These are phyloP conservation scores for Coptodon rendalli DNA, from an alignment of 2,113 vertebrate species.

Conservation along the genomic window DNA sequence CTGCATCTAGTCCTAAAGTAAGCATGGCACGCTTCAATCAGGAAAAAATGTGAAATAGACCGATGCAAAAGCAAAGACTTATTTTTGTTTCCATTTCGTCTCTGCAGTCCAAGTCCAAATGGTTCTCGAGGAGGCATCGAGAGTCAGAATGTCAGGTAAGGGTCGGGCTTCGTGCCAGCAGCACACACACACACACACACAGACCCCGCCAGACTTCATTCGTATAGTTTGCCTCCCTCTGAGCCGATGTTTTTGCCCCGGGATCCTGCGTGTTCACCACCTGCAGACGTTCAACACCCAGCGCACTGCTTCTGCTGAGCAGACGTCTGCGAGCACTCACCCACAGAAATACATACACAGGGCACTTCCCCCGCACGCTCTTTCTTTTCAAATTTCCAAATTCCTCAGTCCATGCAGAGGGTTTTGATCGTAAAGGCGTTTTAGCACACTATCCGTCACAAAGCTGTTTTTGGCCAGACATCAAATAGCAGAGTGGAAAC, in stretches of 20 bases:
- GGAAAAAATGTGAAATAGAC: not conserved
- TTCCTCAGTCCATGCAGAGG: conserved; percentile 33
- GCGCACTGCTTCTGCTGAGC: conserved; percentile 7
- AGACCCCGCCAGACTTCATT: conserved; percentile 19
- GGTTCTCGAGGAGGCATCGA: conserved; percentile 64
- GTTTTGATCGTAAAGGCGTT: conserved; percentile 52
- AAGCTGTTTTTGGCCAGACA: conserved; percentile 52
- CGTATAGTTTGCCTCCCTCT: conserved; percentile 5
- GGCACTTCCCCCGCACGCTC: not conserved
- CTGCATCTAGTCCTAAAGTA: conserved; percentile 96
- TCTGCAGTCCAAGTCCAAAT: conserved; percentile 69
- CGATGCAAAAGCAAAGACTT: not conserved
- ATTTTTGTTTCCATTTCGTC: not conserved
- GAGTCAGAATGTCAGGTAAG: conserved; percentile 71
- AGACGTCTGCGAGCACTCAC: not conserved
- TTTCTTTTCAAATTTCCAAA: conserved; percentile 21
- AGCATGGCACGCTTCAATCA: conserved; percentile 42
- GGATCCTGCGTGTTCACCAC: conserved; percentile 33
- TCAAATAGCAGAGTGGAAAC: conserved; percentile 47
- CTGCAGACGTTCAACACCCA: conserved; percentile 34
- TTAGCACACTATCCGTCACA: conserved; percentile 56
- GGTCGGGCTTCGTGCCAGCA: not conserved
- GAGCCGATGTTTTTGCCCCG: conserved; percentile 26
- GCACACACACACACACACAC: conserved; percentile 16
- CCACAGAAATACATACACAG: not conserved